A percentile compares a stretch with the other conserved stretches of the same genome.
These are phyloP conservation scores for Pygathrix nemaeus DNA, from an alignment of 2,113 vertebrate species.

Conservation along the genomic window DNA sequence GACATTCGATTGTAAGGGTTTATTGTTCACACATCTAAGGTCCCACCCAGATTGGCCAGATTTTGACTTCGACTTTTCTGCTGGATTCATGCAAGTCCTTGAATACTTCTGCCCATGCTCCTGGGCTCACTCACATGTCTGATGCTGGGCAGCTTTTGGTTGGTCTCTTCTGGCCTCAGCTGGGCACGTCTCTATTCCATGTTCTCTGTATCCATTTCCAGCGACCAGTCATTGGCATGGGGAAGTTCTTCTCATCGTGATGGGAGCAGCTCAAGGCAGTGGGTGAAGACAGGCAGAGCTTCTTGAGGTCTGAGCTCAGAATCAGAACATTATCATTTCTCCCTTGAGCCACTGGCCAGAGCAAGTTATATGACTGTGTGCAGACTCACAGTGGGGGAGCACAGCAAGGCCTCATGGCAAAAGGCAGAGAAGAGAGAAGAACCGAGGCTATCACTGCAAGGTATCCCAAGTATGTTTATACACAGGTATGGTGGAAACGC, in stretches of 20 bases:
- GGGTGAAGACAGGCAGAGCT: not conserved
- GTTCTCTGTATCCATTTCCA: not conserved
- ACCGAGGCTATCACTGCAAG: rapidly evolving
- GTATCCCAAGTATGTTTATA: not conserved
- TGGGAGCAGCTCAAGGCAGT: not conserved
- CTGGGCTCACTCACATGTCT: not conserved
- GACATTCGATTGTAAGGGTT: not conserved
- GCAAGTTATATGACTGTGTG: not conserved
- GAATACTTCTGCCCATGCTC: not conserved
- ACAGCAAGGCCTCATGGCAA: not conserved
- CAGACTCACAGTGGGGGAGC: not conserved
- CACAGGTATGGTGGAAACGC: not conserved
- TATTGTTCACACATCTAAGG: not conserved
- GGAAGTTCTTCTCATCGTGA: not conserved
- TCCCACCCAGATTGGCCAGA: not conserved
- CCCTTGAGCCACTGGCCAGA: not conserved
- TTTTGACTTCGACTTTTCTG: too few relatives aligned
- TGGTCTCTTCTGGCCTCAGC: not conserved
- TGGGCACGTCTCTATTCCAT: not conserved
- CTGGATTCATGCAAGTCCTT: too few relatives aligned
- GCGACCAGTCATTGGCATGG: not conserved
- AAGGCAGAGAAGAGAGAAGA: not conserved
- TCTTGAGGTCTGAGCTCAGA: not conserved
- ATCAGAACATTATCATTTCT: not conserved
- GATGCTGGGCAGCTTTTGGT: not conserved